Conservation (phyloP, 2,797 vertebrate genomes). For the Peromyscus attwateri region DNA sequence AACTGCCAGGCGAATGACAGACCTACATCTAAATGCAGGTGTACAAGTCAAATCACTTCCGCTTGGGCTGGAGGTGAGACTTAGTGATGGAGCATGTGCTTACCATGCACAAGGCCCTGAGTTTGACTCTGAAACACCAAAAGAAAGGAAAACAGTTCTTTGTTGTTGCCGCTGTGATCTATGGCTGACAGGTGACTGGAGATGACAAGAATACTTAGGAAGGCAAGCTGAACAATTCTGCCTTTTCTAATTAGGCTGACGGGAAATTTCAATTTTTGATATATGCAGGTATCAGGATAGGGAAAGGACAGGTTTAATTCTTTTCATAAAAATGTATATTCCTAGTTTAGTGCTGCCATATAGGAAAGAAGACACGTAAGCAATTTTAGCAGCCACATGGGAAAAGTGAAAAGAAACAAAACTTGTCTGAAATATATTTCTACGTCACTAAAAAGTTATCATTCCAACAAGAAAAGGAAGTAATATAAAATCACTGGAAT, state of each 20-base stretch:
- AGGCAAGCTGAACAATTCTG: background rate
- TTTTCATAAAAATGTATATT: conserved; percentile 15
- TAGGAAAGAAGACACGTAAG: background rate
- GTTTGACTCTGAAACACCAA: background rate
- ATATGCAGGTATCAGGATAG: background rate
- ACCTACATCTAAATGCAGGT: background rate
- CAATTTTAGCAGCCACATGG: conserved; percentile 10
- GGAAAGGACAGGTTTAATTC: background rate
- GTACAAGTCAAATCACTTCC: background rate
- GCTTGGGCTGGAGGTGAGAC: background rate
- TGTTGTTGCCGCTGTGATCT: background rate
- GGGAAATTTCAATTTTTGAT: conserved; percentile 33
- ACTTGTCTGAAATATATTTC: conserved; percentile 47
- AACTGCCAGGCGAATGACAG: background rate
- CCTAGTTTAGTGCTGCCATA: background rate
- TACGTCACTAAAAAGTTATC: conserved; percentile 29
- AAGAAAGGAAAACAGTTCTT: background rate
- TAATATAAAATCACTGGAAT: background rate
- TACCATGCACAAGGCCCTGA: background rate
- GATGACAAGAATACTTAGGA: background rate
- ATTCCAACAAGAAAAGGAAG: background rate
- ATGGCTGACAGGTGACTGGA: background rate
- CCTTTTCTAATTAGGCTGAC: conserved; percentile 3
- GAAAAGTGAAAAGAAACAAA: conserved; percentile 61
- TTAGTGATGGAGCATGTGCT: background rate